Evolutionary conservation across 2,888 invertebrate species (phyloP).

Genomic region (Lycaena phlaeas): DNA sequence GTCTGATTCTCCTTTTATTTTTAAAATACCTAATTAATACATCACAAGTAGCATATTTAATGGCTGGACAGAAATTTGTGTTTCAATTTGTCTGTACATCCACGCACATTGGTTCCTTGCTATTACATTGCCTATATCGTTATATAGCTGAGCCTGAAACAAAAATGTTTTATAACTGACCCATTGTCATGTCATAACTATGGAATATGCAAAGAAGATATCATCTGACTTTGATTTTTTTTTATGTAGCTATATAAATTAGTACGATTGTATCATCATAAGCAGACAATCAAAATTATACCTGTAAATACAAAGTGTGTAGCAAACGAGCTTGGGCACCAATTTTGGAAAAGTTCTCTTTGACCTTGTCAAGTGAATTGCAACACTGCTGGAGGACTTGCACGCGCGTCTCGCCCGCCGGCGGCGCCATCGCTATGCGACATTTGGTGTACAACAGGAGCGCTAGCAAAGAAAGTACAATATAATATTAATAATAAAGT

Average conservation of each 20-base stretch:
- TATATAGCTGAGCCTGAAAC: conserved; percentile 80
- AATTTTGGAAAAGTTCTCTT: conserved; percentile 79
- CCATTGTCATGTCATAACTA: too few relatives aligned
- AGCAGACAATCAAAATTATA: conserved; percentile 26
- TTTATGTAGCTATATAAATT: too few relatives aligned
- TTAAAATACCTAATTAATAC: conserved; percentile 40
- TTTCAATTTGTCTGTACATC: conserved; percentile 84
- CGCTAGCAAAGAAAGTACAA: conserved; percentile 32
- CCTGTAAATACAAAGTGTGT: conserved; percentile 81
- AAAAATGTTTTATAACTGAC: conserved; percentile 9
- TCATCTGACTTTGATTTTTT: too few relatives aligned
- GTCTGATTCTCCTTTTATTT: conserved; percentile 1
- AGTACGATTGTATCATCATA: background rate
- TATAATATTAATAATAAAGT: background rate
- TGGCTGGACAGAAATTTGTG: conserved; percentile 77
- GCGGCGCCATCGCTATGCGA: conserved; percentile 77
- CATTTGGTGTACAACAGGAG: conserved; percentile 84
- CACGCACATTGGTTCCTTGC: conserved; percentile 88
- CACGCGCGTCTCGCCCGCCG: conserved; percentile 54
- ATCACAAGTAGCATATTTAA: conserved; percentile 66
- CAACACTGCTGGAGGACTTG: conserved; percentile 71
- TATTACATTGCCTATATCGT: conserved; percentile 79
- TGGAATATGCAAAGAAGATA: too few relatives aligned
- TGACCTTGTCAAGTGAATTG: conserved; percentile 77
- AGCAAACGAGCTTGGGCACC: conserved; percentile 84